phyloP scores from a whole-genome alignment of 2,797 vertebrate species.

The Halcyon badia region DNA sequence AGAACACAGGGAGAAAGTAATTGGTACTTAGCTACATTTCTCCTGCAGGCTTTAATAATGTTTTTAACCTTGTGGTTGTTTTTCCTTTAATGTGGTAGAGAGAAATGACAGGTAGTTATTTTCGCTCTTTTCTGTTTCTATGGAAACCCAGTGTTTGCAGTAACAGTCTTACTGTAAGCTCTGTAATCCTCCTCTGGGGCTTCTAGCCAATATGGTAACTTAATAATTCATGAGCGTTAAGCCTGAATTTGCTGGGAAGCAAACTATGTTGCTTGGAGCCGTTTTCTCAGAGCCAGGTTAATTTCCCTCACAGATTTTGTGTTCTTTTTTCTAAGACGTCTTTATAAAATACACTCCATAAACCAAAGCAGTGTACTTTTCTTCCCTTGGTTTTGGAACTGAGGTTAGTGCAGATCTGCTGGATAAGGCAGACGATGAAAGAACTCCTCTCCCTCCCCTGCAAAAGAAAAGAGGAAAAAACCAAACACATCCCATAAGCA shows the following conservation, averaged over 20 bases:
- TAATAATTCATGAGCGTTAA: constrained; percentile 63
- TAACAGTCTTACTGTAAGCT: constrained; percentile 46
- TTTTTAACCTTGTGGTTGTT: constrained; percentile 22
- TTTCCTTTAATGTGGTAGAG: constrained; percentile 29
- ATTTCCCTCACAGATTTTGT: constrained; percentile 58
- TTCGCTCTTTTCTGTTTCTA: constrained; percentile 68
- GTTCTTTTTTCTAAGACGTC: constrained; percentile 43
- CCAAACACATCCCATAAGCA: neutral
- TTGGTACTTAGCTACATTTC: constrained; percentile 19
- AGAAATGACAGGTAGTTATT: constrained; percentile 64
- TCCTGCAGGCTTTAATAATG: constrained; percentile 16
- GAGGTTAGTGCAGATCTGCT: constrained; percentile 6
- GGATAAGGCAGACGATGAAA: neutral
- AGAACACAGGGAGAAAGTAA: neutral
- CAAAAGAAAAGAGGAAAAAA: neutral
- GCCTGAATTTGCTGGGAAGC: constrained; percentile 46
- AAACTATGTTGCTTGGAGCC: constrained; percentile 33
- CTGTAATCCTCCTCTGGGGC: constrained; percentile 42
- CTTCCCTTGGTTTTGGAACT: neutral
- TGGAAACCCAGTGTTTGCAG: constrained; percentile 60
- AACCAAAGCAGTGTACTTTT: constrained; percentile 1
- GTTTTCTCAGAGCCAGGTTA: constrained; percentile 53
- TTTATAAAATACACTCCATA: constrained; percentile 46
- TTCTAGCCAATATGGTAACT: constrained; percentile 47
- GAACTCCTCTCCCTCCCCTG: neutral